These are phyloP conservation scores for Telenomus remus DNA, from an alignment of 1,140 invertebrate genomes.

Conservation along the genomic window DNA sequence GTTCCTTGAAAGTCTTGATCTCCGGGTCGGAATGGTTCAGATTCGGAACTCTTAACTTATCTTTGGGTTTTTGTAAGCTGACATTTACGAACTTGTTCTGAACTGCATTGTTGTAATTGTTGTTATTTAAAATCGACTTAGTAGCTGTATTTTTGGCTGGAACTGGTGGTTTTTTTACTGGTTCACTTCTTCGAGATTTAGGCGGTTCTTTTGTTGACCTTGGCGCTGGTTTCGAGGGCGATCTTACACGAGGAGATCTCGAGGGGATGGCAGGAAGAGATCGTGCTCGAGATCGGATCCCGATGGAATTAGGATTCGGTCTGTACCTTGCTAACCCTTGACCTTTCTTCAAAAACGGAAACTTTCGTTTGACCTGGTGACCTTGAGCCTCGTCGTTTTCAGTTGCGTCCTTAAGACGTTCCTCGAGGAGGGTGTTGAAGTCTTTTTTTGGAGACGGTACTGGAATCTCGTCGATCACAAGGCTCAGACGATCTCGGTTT, in stretches of 20 bases:
- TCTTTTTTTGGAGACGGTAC: conserved; percentile 71
- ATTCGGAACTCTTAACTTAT: conserved; percentile 54
- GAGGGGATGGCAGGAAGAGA: conserved; percentile 64
- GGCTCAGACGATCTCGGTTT: conserved; percentile 31
- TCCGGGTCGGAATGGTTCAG: conserved; percentile 71
- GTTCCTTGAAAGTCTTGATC: conserved; percentile 73
- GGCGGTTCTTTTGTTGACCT: not conserved
- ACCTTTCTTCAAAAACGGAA: conserved; percentile 73
- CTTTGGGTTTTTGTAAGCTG: conserved; percentile 12
- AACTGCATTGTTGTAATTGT: not conserved
- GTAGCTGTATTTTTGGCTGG: not conserved
- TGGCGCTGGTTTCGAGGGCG: conserved; percentile 15
- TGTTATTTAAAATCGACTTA: not conserved
- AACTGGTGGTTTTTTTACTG: not conserved
- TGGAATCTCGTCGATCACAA: conserved; percentile 69
- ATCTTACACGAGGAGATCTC: conserved; percentile 25
- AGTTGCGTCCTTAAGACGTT: conserved; percentile 64
- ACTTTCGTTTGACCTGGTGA: conserved; percentile 52
- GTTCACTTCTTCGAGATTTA: conserved; percentile 10
- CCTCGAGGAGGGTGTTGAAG: conserved; percentile 70
- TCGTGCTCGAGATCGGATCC: conserved; percentile 34
- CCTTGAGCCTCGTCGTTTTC: conserved; percentile 12
- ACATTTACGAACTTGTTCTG: conserved; percentile 28
- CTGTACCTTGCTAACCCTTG: conserved; percentile 72
- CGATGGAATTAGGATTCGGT: conserved; percentile 15